A percentile compares a stretch with the other conserved stretches of the same genome.
Evolutionary conservation across 2,797 vertebrate species (phyloP).

Genomic region (Scomberomorus guttatus): DNA sequence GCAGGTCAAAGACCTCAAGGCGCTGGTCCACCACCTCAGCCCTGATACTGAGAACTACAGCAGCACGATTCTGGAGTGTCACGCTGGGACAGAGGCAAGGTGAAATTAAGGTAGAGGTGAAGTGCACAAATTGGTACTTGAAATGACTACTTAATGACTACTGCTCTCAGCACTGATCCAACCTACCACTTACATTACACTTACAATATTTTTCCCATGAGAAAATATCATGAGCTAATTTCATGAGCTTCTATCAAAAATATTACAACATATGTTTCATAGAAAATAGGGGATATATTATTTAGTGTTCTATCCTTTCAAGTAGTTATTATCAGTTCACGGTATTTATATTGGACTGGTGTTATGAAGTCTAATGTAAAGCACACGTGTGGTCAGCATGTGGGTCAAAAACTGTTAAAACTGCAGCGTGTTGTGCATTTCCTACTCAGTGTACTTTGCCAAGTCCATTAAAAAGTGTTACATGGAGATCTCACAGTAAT

Average conservation of each 20-base stretch:
- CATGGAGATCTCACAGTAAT: too few relatives aligned
- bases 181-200: background rate
- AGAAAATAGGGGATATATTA: background rate
- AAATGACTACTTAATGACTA: background rate
- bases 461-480: too few relatives aligned
- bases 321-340: background rate
- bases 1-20: conserved; percentile 69
- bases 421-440: too few relatives aligned
- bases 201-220: background rate
- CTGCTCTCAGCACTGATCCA: background rate
- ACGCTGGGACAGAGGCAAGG: conserved; percentile 52
- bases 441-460: too few relatives aligned
- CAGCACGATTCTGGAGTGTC: conserved; percentile 59
- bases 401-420: too few relatives aligned
- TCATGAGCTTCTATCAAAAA: background rate
- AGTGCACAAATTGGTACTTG: background rate
- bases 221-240: background rate
- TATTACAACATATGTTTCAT: background rate
- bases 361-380: too few relatives aligned
- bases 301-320: background rate
- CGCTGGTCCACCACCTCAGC: conserved; percentile 68
- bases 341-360: too few relatives aligned
- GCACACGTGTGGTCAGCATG: too few relatives aligned
- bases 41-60: conserved; percentile 57
- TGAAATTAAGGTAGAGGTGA: background rate